Evolutionary conservation across 2,888 invertebrate genomes (phyloP), one percentile per base, ranked within the genome.

Genomic region (Diarsia brunnea): DNA sequence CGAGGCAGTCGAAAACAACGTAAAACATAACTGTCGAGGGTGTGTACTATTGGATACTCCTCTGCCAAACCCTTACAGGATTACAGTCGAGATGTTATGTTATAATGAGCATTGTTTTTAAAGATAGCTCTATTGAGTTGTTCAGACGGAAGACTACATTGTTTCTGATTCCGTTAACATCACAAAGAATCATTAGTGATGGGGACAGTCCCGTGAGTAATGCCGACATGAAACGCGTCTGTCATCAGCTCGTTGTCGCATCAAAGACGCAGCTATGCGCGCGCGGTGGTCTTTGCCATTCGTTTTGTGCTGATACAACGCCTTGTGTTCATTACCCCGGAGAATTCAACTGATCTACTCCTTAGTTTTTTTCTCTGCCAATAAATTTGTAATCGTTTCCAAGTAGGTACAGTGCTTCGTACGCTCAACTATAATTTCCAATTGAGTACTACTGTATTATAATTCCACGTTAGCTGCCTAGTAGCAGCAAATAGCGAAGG

Each of bases 401-500:
- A 12, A 64, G 79, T 67, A 63, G 47, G 43, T 43, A 64, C 75
- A 68, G n/a, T 38, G 31, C 47, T 12, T 79, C 19, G 45, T 68
- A 53, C 43, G 51, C n/a, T 43, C 38, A 38, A 47, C 5, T 53
- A n/a, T 55, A 73, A 74, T 69, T 84, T 74, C 69, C 63, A 71
- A 79, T 75, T 71, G 80, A 82, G n/a, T 61, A 69, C 60, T 70
- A 65, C 70, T 71, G 70, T 78, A 87, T 86, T 85, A 86, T 90
- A 87, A 89, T 89, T 86, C 85, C 78, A 88, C 89, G 89, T 88
- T 87, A 87, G 80, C 85, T 86, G 85, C 84, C 84, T 85, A 78
- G 83, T 78, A 84, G 84, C 85, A 89, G 88, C 89, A 89, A 86
- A 91, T 90, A 92, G 90, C 89, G 91, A 90, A 91, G 90, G 88